Evolutionary conservation across 2,113 vertebrate genomes (phyloP), one percentile per base, ranked within the genome.

Genomic region (Microtus pennsylvanicus): DNA sequence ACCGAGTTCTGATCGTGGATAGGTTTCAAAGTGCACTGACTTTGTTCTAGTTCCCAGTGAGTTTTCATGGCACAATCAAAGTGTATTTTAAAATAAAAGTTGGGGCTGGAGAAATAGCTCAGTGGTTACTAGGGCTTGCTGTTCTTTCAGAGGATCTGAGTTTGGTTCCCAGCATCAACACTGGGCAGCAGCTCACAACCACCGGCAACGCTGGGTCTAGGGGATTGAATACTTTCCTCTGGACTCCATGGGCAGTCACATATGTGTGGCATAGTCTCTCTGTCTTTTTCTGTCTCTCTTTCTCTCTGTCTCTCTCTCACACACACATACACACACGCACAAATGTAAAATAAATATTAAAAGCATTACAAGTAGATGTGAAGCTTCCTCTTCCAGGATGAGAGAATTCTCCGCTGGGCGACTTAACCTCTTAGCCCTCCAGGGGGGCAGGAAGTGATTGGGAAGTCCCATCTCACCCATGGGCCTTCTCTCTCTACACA

Each of bases 41-140:
- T 85, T 98, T 96, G 65, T 61, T 97, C 96, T 89, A 91, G 70
- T 95, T 97, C 87, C 95, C 76, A 96, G 33, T 94, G 87, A 83
- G 87, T 86, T 98, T 97, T 97, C 87, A 94, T 63, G 96, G 94
- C 24, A 97, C 88, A 88, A 95, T 92, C 22, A 45, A 61, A 70
- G 17, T 63, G 16, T 30, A 7, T 75, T 50, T 65, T 55, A 52
- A 6, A 13, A 63, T 65, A 85, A 65, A 85, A 85, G n/a, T 30
- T 12, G 26, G 58, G 78, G 52, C 78, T 82, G 61, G 61, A 65
- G 82, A 85, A 65, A 42, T 45, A 65, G 8, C 38, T 85, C 26
- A 11, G 61, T 45, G 61, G 82, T 30, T 65, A 47, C 30, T 4
- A 21, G 16, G 11, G 8, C 38, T 47, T 45, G 38, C 42, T 45